Evolutionary conservation across 1,140 invertebrate species (phyloP).

Genomic region (Hestina assimilis): DNA sequence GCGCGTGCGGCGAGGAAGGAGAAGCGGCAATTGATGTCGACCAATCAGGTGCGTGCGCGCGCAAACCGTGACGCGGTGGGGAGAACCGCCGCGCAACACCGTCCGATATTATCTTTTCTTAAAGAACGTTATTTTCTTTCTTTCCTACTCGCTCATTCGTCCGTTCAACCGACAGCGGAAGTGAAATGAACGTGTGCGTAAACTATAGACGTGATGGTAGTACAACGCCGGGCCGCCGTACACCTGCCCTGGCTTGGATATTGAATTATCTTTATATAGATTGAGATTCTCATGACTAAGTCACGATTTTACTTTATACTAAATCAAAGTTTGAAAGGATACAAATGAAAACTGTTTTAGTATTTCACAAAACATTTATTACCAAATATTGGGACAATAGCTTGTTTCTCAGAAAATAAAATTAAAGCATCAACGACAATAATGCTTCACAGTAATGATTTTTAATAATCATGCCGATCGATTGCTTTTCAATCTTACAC

Average conservation of each 20-base stretch:
- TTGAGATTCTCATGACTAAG: not conserved
- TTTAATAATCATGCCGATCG: constrained; percentile 26
- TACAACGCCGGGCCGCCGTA: constrained; percentile 26
- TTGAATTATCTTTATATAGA: constrained; percentile 7
- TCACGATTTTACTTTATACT: not conserved
- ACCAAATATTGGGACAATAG: constrained; percentile 29
- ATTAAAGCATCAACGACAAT: constrained; percentile 28
- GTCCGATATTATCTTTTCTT: constrained; percentile 67
- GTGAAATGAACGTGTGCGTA: constrained; percentile 70
- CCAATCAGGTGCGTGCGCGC: constrained; percentile 60
- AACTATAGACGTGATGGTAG: constrained; percentile 52
- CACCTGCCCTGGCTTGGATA: constrained; percentile 30
- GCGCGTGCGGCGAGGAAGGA: constrained; percentile 55
- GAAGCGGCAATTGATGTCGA: constrained; percentile 17
- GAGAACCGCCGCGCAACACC: constrained; percentile 43
- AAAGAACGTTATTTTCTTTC: constrained; percentile 73
- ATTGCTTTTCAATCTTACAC: constrained; percentile 3
- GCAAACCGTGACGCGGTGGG: constrained; percentile 60
- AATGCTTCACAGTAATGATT: constrained; percentile 24
- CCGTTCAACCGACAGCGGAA: constrained; percentile 74
- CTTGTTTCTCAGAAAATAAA: constrained; percentile 31
- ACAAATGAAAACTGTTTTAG: not conserved
- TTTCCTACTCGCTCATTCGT: constrained; percentile 63
- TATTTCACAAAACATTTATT: constrained; percentile 26
- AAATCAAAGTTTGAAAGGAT: not conserved